Conservation (phyloP, 2,113 vertebrate species). For the Pseudopipra pipra region DNA sequence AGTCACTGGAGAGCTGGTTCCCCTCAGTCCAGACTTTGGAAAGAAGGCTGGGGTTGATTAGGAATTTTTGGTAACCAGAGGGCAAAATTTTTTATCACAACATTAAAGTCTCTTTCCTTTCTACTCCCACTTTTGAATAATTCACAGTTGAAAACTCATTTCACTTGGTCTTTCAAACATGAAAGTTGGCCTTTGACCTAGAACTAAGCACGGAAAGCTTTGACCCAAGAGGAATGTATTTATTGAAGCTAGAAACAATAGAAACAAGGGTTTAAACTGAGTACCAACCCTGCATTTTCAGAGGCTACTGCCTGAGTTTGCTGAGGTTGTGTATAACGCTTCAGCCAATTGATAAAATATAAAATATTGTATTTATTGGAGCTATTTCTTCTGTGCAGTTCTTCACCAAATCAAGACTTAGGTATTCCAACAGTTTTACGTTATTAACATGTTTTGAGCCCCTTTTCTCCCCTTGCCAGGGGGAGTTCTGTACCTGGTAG, state of each 20-base stretch:
- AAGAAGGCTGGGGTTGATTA: background rate
- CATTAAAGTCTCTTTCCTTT: background rate
- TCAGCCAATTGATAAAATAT: background rate
- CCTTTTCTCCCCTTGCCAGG: background rate
- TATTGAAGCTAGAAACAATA: constrained; percentile 1
- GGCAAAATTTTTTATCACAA: background rate
- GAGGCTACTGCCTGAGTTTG: background rate
- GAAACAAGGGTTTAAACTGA: background rate
- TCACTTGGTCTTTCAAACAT: background rate
- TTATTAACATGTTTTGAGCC: background rate
- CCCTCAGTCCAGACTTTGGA: background rate
- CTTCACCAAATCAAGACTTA: background rate
- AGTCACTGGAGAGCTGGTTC: background rate
- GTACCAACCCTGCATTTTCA: background rate
- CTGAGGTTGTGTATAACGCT: background rate
- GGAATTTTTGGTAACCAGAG: background rate
- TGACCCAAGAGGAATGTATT: constrained; percentile 4
- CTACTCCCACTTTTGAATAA: background rate
- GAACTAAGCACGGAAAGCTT: background rate
- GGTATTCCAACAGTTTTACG: background rate
- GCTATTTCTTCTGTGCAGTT: background rate
- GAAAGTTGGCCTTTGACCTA: background rate
- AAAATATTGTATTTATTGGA: background rate
- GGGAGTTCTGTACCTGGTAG: background rate
- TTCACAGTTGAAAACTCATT: background rate